phyloP scores from a whole-genome alignment of 2,113 vertebrate species.

The Dissostichus mawsoni region DNA sequence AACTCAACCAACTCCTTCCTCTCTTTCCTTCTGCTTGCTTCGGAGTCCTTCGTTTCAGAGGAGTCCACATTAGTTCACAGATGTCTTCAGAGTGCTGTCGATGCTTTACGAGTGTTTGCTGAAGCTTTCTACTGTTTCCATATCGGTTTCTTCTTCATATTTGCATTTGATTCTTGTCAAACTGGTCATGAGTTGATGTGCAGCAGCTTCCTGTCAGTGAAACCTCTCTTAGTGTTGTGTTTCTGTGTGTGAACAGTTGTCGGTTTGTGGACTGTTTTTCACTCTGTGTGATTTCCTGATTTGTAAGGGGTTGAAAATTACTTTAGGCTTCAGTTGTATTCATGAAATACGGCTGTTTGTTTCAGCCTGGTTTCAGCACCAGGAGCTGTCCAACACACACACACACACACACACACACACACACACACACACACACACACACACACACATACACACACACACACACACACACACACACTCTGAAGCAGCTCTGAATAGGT shows the following conservation, averaged over 20 bases:
- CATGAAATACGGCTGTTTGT: background rate
- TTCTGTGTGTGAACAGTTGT: background rate
- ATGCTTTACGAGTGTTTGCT: too few relatives aligned
- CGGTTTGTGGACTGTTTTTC: background rate
- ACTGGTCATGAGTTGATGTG: background rate
- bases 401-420: too few relatives aligned
- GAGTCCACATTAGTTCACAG: background rate
- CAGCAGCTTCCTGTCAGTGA: background rate
- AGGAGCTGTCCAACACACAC: conserved; percentile 50
- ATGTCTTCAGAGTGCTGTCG: background rate
- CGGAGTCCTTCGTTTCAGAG: too few relatives aligned
- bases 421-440: too few relatives aligned
- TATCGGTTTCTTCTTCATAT: background rate
- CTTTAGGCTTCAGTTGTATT: background rate
- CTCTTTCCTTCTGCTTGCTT: background rate
- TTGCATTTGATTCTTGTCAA: background rate
- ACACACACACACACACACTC: background rate
- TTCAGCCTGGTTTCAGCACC: conserved; percentile 56
- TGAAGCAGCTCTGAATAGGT: conserved; percentile 2
- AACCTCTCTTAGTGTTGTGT: background rate
- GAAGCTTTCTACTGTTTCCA: background rate
- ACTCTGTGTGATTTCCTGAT: background rate
- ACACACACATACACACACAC: too few relatives aligned
- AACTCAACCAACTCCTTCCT: too few relatives aligned
- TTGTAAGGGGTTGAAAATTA: fast-evolving